phyloP scores from a whole-genome alignment of 2,797 vertebrate species.

The Cygnus olor region DNA sequence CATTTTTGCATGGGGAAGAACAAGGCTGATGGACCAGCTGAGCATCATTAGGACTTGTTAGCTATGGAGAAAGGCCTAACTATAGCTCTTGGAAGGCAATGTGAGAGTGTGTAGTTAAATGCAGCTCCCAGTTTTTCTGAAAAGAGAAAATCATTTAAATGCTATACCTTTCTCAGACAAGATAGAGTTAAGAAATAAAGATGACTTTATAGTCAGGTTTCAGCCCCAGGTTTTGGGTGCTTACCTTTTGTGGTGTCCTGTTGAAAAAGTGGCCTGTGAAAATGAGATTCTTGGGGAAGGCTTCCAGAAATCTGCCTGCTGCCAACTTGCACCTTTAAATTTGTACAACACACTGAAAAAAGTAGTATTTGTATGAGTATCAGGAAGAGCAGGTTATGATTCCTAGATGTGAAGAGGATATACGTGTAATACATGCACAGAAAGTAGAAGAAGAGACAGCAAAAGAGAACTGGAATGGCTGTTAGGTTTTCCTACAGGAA shows the following conservation, averaged over 20 bases:
- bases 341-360: neutral
- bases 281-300: neutral
- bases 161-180: neutral
- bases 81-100: neutral
- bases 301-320: neutral
- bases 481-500: neutral
- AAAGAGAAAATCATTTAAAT: neutral
- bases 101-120: neutral
- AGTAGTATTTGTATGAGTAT: neutral
- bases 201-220: neutral
- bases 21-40: neutral
- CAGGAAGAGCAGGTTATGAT: neutral
- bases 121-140: neutral
- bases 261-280: neutral
- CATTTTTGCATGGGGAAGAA: neutral
- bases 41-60: neutral
- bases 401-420: neutral
- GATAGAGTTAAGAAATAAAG: neutral
- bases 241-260: neutral
- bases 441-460: neutral
- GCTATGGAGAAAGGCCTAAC: neutral
- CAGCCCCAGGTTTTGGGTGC: neutral
- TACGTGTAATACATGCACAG: neutral
- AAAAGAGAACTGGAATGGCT: neutral
- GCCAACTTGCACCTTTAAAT: neutral